These are phyloP conservation scores for Dolomedes plantarius DNA, from an alignment of 2,888 invertebrate genomes.

Conservation along the genomic window DNA sequence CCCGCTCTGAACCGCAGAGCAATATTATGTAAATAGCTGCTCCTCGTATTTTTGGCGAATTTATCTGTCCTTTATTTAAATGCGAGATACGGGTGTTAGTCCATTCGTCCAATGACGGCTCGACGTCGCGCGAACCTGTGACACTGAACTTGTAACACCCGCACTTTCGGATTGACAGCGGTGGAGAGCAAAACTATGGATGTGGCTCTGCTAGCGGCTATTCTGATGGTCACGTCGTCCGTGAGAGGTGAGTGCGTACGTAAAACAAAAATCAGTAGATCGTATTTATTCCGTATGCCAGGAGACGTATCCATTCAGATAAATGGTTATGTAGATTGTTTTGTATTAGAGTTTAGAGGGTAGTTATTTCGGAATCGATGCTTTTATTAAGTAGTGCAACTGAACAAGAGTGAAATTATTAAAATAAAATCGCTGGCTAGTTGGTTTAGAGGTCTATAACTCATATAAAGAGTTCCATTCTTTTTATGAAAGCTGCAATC, in stretches of 20 bases:
- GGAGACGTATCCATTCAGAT: too few relatives aligned
- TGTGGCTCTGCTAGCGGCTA: neutral
- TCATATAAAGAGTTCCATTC: too few relatives aligned
- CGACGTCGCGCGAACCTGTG: conserved; percentile 1
- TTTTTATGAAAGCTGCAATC: too few relatives aligned
- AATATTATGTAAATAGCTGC: neutral
- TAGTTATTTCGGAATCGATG: too few relatives aligned
- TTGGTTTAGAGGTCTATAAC: too few relatives aligned
- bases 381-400: too few relatives aligned
- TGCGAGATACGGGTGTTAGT: conserved; percentile 46
- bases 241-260: conserved; percentile 43
- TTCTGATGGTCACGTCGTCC: neutral
- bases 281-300: too few relatives aligned
- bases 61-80: conserved; percentile 49
- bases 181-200: neutral
- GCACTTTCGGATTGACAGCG: conserved; percentile 31
- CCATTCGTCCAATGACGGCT: conserved; percentile 35
- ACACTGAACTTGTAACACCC: conserved; percentile 59
- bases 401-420: too few relatives aligned
- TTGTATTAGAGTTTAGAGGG: too few relatives aligned
- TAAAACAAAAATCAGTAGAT: too few relatives aligned
- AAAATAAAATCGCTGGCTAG: too few relatives aligned
- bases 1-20: neutral
- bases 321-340: too few relatives aligned
- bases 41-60: conserved; percentile 4